phyloP scores from a whole-genome alignment of 2,113 vertebrate species.

The Coturnix japonica region DNA sequence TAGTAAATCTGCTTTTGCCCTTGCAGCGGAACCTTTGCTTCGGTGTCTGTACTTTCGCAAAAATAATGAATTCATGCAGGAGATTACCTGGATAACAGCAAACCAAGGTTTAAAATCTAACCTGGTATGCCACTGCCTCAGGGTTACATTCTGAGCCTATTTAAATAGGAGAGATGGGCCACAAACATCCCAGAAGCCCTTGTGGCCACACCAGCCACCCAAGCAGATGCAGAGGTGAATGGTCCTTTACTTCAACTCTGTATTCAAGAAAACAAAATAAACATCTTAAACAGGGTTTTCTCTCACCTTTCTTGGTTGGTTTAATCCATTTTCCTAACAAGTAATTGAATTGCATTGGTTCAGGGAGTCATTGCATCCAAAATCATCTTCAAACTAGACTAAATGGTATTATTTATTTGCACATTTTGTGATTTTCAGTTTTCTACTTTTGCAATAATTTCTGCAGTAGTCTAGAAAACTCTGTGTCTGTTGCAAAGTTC shows the following conservation, averaged over 20 bases:
- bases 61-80: slow-evolving; percentile 72
- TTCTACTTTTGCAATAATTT: not conserved
- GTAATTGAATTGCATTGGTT: not conserved
- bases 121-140: slow-evolving; percentile 25
- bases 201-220: not conserved
- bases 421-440: not conserved
- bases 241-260: not conserved
- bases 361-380: not conserved
- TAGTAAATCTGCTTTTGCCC: slow-evolving; percentile 79
- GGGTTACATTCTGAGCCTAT: slow-evolving; percentile 4
- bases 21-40: slow-evolving; percentile 71
- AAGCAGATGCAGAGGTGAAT: not conserved
- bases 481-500: not conserved
- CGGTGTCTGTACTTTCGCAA: slow-evolving; percentile 66
- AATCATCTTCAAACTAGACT: not conserved
- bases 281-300: not conserved
- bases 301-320: not conserved
- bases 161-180: not conserved
- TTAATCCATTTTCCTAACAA: not conserved
- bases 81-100: slow-evolving; percentile 32
- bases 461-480: not conserved
- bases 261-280: not conserved
- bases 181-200: not conserved
- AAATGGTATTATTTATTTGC: not conserved
- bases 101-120: slow-evolving; percentile 42